Percentiles rank a stretch among this genome's conserved stretches.
These are phyloP conservation scores for Danio tinwini DNA, from an alignment of 2,797 vertebrate genomes.

Conservation along the genomic window DNA sequence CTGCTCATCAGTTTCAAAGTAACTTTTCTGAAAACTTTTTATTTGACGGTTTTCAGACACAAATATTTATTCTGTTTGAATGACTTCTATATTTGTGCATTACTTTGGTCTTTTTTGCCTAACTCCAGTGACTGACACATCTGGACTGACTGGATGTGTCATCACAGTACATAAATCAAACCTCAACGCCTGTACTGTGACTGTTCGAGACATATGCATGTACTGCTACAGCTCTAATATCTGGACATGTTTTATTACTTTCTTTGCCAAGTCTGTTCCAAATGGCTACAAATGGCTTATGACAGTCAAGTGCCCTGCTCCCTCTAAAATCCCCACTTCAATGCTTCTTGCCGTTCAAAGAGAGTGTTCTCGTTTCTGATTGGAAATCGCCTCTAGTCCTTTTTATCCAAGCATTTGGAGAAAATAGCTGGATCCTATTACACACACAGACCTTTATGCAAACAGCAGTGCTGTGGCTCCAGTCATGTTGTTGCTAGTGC, in stretches of 20 bases:
- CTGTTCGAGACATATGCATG: too few relatives aligned
- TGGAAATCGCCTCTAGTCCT: not conserved
- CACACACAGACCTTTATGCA: slow-evolving; percentile 11
- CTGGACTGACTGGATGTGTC: too few relatives aligned
- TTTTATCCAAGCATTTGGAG: slow-evolving; percentile 5
- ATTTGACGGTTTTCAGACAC: too few relatives aligned
- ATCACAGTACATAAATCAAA: too few relatives aligned
- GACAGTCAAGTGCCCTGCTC: not conserved
- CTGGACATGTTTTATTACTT: not conserved
- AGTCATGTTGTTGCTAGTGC: not conserved
- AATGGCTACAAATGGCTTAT: not conserved
- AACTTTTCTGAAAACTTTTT: too few relatives aligned
- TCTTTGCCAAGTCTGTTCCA: not conserved
- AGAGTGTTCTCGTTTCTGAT: not conserved
- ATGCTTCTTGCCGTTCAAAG: not conserved
- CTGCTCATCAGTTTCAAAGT: too few relatives aligned
- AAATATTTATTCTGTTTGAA: too few relatives aligned
- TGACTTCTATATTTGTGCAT: too few relatives aligned
- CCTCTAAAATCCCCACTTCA: not conserved
- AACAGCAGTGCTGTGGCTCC: not conserved
- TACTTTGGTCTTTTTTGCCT: too few relatives aligned
- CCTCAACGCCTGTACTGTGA: too few relatives aligned
- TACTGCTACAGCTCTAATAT: too few relatives aligned
- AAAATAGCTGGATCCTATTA: slow-evolving; percentile 28
- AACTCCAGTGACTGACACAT: too few relatives aligned